Evolutionary conservation across 2,113 vertebrate species (phyloP).

Genomic region (Toxotes jaculatrix): DNA sequence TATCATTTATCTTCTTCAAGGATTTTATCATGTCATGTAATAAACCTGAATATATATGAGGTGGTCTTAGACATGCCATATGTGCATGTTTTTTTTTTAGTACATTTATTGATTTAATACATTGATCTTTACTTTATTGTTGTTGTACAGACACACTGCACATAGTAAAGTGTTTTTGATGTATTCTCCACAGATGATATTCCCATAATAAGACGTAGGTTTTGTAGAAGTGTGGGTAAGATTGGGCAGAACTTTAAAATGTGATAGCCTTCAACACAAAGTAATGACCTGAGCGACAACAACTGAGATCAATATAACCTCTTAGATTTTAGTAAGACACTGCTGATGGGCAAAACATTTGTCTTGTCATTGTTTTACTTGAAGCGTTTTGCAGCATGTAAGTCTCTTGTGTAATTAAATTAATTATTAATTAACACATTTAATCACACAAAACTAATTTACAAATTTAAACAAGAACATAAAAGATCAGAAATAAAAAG

Average conservation of each 20-base stretch:
- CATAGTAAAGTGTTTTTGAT: neutral
- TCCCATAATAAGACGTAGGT: neutral
- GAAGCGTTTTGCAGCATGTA: neutral
- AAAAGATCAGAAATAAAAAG: slow-evolving; percentile 17
- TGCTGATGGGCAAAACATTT: slow-evolving; percentile 19
- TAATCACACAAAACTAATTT: slow-evolving; percentile 36
- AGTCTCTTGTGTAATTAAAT: neutral
- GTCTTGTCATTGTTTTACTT: slow-evolving; percentile 1
- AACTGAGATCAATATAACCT: neutral
- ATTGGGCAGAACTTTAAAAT: neutral
- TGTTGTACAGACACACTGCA: neutral
- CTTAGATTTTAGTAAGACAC: neutral
- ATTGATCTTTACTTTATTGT: neutral
- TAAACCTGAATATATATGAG: neutral
- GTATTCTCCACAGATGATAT: neutral
- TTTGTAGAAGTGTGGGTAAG: neutral
- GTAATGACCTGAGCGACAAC: neutral
- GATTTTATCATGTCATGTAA: neutral
- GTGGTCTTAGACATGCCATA: neutral
- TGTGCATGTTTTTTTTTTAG: neutral
- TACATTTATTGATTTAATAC: neutral
- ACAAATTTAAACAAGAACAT: slow-evolving; percentile 30
- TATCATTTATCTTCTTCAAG: neutral
- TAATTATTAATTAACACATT: slow-evolving; percentile 1
- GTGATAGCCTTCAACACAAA: neutral